Evolutionary conservation across 2,888 invertebrate species (phyloP).

Genomic region (Exocentrus adspersus): DNA sequence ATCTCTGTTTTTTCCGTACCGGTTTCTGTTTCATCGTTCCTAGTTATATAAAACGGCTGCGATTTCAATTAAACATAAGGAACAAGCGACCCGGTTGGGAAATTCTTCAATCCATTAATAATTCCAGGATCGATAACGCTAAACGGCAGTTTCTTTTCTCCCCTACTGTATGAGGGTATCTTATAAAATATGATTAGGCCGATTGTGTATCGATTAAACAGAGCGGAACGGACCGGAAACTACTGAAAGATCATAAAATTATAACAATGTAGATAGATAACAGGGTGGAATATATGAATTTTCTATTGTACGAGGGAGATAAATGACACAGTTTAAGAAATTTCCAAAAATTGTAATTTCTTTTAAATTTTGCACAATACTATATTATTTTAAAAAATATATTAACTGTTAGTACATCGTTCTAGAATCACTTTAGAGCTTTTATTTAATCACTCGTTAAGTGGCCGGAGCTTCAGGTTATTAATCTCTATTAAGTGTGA

Average conservation of each 20-base stretch:
- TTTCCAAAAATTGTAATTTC: no score
- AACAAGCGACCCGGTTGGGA: neutral
- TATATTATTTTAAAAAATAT: no score
- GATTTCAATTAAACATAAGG: neutral
- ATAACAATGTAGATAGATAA: slow-evolving; percentile 20
- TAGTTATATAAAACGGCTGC: no score
- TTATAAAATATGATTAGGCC: slow-evolving; percentile 29
- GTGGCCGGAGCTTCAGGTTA: slow-evolving; percentile 13
- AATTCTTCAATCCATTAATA: slow-evolving; percentile 12
- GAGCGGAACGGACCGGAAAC: slow-evolving; percentile 19
- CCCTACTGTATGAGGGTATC: slow-evolving; percentile 18
- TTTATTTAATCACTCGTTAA: slow-evolving; percentile 12
- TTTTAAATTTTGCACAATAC: no score
- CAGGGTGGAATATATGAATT: slow-evolving; percentile 1
- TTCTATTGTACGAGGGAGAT: slow-evolving; percentile 8
- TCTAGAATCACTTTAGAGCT: no score
- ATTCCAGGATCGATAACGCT: slow-evolving; percentile 9
- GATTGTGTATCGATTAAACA: slow-evolving; percentile 28
- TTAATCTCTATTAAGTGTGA: slow-evolving; percentile 36
- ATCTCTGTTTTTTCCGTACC: no score
- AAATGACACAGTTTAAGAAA: neutral
- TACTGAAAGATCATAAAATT: slow-evolving; percentile 22
- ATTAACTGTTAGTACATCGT: no score
- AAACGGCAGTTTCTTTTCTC: slow-evolving; percentile 24
- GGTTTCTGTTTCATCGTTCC: no score